Evolutionary conservation across 1,140 invertebrate species (phyloP), one percentile per base, ranked within the genome.

Genomic region (Macrobrachium rosenbergii): DNA sequence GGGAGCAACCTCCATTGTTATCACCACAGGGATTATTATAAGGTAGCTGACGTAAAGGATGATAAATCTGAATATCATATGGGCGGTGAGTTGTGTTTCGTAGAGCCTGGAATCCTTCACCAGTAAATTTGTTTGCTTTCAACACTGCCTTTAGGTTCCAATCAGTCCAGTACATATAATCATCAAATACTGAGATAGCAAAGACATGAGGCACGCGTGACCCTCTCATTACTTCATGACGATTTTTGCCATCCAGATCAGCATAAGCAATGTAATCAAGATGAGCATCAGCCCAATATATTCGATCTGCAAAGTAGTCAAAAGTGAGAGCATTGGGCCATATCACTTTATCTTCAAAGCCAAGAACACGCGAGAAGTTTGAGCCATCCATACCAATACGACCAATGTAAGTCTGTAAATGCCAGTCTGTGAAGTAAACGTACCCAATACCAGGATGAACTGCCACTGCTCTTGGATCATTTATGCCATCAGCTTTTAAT

Each of bases 241-340:
- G 93, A 91, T 97, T 95, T 80, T 94, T 94, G 5, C 98, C 98
- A 92, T 98, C 97, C 64, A 99, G 93, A 92, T 99, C 97, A 7
- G 96, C 94, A 82, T 95, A 99, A 37, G 98, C 98, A 58, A 99
- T 99, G 90, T 99, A 99, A 92, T 99, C 98, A 43, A 99, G 93
- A 94, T 99, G 99, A 89, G 98, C 99, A 92, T 99, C 99, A 0
- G 98, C 98, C 96, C 97, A 99, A 92, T 97, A 99, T 21, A 99
- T 95, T 89, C 96, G 94, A 89, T 99, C 96, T 5, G 97, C 98
- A 91, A 99, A 98, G 91, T 98, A 99, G 91, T 99, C 99, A 77
- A 99, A 96, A 0, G 98, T 98, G 0, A 99, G 91, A 5, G 98
- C 98, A 92, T 99, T 99, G 0, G 99, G 98, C 98, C 98, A 99